Percentiles rank a stretch among this genome's conserved stretches.
Conservation (phyloP, 1,140 invertebrate species). For the Cecropterus lyciades region DNA sequence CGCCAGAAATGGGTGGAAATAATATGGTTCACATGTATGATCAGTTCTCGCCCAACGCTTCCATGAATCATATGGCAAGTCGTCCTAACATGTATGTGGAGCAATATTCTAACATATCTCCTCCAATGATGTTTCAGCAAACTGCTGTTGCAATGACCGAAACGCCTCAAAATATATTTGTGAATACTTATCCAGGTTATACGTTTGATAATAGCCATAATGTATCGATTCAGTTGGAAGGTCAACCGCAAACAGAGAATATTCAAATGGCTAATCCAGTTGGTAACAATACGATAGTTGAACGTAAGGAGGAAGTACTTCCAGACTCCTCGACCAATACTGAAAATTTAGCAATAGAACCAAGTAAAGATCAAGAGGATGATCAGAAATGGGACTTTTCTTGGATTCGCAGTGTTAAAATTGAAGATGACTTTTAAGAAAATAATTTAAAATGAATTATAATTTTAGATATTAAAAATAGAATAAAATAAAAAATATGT, state of each 20-base stretch:
- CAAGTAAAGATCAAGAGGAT: constrained; percentile 11
- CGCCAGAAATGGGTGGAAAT: constrained; percentile 39
- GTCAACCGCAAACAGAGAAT: not conserved
- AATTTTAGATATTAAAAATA: too few species aligned
- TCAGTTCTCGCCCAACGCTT: constrained; percentile 28
- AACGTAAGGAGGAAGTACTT: constrained; percentile 23
- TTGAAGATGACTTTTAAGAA: constrained; percentile 47
- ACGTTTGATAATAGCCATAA: constrained; percentile 31
- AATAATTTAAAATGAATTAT: too few species aligned
- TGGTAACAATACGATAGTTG: constrained; percentile 15
- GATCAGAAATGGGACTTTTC: constrained; percentile 57
- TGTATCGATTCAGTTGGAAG: constrained; percentile 32
- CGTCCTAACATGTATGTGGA: constrained; percentile 34
- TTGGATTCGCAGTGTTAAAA: constrained; percentile 55
- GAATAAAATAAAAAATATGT: too few species aligned
- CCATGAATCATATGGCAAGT: constrained; percentile 1
- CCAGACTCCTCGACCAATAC: constrained; percentile 39
- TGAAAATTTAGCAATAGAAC: constrained; percentile 30
- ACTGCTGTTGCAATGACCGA: constrained; percentile 31
- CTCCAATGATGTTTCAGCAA: constrained; percentile 26
- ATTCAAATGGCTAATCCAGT: constrained; percentile 1
- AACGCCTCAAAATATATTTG: constrained; percentile 20
- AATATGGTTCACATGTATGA: constrained; percentile 42
- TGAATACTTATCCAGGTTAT: constrained; percentile 40
- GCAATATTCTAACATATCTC: constrained; percentile 33